phyloP scores from a whole-genome alignment of 2,888 invertebrate genomes.

The Drosophila kambysellisi region DNA sequence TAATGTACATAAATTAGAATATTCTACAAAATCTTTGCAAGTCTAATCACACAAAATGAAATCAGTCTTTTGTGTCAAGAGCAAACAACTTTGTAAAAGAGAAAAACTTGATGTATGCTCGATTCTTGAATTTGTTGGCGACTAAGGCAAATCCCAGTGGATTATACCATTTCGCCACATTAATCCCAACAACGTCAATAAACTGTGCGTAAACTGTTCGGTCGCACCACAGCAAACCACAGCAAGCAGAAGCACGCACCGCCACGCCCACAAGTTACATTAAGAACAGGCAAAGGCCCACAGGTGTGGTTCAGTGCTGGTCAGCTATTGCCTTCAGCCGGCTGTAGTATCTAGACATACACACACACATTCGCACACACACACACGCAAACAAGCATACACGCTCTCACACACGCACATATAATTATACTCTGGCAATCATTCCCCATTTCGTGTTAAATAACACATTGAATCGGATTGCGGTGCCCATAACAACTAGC shows the following conservation, averaged over 20 bases:
- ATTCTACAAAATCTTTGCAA: background rate
- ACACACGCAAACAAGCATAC: constrained; percentile 22
- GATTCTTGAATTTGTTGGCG: constrained; percentile 15
- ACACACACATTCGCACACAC: constrained; percentile 21
- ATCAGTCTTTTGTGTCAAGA: too few species aligned
- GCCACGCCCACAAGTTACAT: constrained; percentile 41
- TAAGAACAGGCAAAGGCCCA: constrained; percentile 44
- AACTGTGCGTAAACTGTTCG: constrained; percentile 57
- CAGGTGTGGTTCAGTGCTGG: constrained; percentile 61
- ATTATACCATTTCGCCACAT: constrained; percentile 66
- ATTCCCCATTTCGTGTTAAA: constrained; percentile 81
- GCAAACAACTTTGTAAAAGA: background rate
- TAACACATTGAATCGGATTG: constrained; percentile 81
- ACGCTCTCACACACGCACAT: constrained; percentile 10
- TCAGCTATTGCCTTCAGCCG: constrained; percentile 55
- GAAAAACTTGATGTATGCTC: background rate
- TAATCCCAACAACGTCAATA: constrained; percentile 66
- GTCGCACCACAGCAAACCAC: constrained; percentile 10
- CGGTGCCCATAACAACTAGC: constrained; percentile 73
- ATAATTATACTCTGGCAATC: constrained; percentile 53
- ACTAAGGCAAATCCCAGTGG: constrained; percentile 74
- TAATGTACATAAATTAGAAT: background rate
- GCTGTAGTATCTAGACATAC: constrained; percentile 40
- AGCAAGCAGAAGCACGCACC: constrained; percentile 26
- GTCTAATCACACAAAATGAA: background rate